Evolutionary conservation across 2,113 vertebrate genomes (phyloP), one percentile per base, ranked within the genome.

Genomic region (Psittacula cyanocephala): DNA sequence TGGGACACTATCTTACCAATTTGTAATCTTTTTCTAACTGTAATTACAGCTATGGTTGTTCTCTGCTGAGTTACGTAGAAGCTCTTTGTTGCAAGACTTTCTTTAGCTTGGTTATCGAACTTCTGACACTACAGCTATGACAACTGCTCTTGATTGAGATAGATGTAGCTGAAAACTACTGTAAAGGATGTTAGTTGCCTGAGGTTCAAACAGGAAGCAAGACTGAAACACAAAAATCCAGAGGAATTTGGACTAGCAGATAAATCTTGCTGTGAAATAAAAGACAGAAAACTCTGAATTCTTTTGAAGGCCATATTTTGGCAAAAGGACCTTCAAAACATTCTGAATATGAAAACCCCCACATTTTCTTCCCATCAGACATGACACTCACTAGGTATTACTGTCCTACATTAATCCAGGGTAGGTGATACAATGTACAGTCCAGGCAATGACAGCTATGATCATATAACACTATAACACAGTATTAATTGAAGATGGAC

Each of bases 41-140:
- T 37, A 89, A 75, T 69, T 55, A 85, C 17, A 75, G 37, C 41
- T 55, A 11, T 47, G 47, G 15, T 50, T 55, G 29, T 44, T 86
- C 41, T 94, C 69, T 86, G 64, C 50, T n/a, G 79, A 70, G 43
- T 69, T 87, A 41, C 16, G 64, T 33, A 37, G 60, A 74, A 64
- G 31, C 18, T 72, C 44, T 86, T 81, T 86, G 10, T 75, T 78
- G 25, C 63, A 95, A 64, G 41, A 52, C 5, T 35, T 43, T 52
- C 86, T 95, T 31, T 50, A 22, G 28, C 80, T 22, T 87, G 50
- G 50, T 91, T 95, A 78, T 81, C 85, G 78, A 96, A 75, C 25
- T 81, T 81, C 65, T 88, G 44, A 86, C 41, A 91, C 47, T 78
- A 59, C 25, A 62, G 64, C 37, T 71, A 70, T 78, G 69, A 94